phyloP scores from a whole-genome alignment of 2,113 vertebrate species.

The Girardinichthys multiradiatus region DNA sequence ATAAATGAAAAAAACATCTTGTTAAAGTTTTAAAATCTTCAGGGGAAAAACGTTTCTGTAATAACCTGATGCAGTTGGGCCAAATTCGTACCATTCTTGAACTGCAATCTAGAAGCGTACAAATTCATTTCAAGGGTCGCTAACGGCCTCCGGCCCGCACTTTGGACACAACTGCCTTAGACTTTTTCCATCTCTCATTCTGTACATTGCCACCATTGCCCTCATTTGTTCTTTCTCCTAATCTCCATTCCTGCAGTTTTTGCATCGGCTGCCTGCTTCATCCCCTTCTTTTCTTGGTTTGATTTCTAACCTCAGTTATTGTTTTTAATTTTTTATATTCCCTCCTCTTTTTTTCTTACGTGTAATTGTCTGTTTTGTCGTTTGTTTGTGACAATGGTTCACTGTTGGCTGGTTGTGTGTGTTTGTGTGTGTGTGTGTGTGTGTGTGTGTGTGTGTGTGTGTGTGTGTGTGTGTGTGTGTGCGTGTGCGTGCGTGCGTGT shows the following conservation, averaged over 20 bases:
- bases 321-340: conserved; percentile 71
- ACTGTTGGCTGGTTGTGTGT: conserved; percentile 69
- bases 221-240: conserved; percentile 5
- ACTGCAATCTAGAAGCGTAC: no score
- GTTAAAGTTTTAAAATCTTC: no score
- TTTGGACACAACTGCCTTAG: not conserved
- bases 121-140: no score
- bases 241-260: not conserved
- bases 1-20: no score
- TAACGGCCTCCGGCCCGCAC: no score
- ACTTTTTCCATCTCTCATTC: not conserved
- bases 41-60: no score
- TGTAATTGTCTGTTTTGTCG: conserved; percentile 73
- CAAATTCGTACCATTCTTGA: no score
- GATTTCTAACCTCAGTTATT: conserved; percentile 62
- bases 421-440: no score
- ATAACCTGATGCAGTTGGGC: no score
- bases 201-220: not conserved
- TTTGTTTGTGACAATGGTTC: conserved; percentile 69
- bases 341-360: conserved; percentile 61
- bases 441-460: no score
- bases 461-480: no score
- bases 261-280: conserved; percentile 23
- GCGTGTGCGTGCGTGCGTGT: no score
- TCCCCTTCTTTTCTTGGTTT: conserved; percentile 33